These are phyloP conservation scores for Lathronympha strigana DNA, from an alignment of 2,888 invertebrate genomes.

Conservation along the genomic window DNA sequence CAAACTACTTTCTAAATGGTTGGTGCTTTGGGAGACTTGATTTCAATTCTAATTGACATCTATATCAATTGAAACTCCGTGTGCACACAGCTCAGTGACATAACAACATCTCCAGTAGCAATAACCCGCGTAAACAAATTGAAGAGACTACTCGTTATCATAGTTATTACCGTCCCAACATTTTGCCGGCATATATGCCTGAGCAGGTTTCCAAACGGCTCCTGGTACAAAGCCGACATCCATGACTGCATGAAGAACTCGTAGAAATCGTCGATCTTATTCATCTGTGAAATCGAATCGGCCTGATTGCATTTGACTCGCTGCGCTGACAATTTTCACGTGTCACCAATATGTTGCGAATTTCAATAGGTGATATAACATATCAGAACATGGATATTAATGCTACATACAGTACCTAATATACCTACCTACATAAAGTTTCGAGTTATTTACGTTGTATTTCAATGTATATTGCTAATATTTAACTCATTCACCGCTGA, in stretches of 20 bases:
- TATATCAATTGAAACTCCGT: too few relatives aligned
- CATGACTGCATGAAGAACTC: constrained; percentile 87
- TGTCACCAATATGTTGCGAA: constrained; percentile 25
- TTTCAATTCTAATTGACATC: too few relatives aligned
- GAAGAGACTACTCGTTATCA: background rate
- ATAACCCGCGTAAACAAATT: too few relatives aligned
- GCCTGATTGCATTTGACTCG: background rate
- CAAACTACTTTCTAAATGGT: too few relatives aligned
- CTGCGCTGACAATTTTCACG: constrained; percentile 18
- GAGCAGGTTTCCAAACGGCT: constrained; percentile 80
- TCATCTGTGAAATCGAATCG: constrained; percentile 60
- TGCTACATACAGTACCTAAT: background rate
- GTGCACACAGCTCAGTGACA: too few relatives aligned
- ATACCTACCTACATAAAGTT: constrained; percentile 56
- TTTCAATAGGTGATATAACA: constrained; percentile 18
- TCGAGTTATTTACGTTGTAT: too few relatives aligned
- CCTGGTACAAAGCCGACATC: constrained; percentile 86
- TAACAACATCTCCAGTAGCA: too few relatives aligned
- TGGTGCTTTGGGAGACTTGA: too few relatives aligned
- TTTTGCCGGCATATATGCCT: constrained; percentile 65
- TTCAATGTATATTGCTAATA: too few relatives aligned
- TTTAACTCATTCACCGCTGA: too few relatives aligned
- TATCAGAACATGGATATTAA: background rate
- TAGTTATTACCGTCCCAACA: constrained; percentile 59
- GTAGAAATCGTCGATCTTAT: constrained; percentile 86